These are phyloP conservation scores for Leptopilina boulardi DNA, from an alignment of 1,140 invertebrate genomes.

Conservation along the genomic window DNA sequence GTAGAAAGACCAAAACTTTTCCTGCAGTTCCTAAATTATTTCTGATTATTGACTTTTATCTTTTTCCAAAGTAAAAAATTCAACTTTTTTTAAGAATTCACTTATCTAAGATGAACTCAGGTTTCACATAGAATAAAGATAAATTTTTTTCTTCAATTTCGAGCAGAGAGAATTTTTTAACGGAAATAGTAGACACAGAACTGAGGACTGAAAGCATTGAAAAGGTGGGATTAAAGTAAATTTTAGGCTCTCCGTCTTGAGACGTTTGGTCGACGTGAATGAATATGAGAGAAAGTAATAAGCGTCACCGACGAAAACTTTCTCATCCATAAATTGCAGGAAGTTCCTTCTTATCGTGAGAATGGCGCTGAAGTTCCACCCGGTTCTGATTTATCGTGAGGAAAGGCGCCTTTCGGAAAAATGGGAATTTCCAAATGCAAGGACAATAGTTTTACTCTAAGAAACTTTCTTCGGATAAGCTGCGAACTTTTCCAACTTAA, in stretches of 20 bases:
- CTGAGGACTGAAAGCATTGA: background rate
- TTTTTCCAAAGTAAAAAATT: background rate
- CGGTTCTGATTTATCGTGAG: constrained; percentile 49
- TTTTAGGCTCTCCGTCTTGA: background rate
- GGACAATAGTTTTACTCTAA: background rate
- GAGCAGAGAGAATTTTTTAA: too few species aligned
- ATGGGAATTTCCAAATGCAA: constrained; percentile 43
- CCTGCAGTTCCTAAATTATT: too few species aligned
- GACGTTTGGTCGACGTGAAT: background rate
- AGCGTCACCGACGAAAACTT: constrained; percentile 22
- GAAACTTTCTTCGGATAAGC: constrained; percentile 11
- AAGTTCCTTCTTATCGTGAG: constrained; percentile 45
- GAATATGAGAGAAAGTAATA: constrained; percentile 23
- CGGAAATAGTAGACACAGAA: too few species aligned
- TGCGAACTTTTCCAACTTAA: background rate
- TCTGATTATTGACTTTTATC: too few species aligned
- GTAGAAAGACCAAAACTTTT: background rate
- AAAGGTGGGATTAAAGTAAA: background rate
- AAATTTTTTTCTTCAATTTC: too few species aligned
- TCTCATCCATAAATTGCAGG: constrained; percentile 25
- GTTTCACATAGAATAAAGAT: too few species aligned
- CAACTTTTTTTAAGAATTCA: too few species aligned
- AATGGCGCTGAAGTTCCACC: constrained; percentile 44
- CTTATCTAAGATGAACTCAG: too few species aligned
- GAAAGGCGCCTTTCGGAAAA: constrained; percentile 39